Percentiles rank a stretch among this genome's conserved stretches.
These are phyloP conservation scores for Anastrepha obliqua DNA, from an alignment of 1,140 invertebrate species.

Conservation along the genomic window DNA sequence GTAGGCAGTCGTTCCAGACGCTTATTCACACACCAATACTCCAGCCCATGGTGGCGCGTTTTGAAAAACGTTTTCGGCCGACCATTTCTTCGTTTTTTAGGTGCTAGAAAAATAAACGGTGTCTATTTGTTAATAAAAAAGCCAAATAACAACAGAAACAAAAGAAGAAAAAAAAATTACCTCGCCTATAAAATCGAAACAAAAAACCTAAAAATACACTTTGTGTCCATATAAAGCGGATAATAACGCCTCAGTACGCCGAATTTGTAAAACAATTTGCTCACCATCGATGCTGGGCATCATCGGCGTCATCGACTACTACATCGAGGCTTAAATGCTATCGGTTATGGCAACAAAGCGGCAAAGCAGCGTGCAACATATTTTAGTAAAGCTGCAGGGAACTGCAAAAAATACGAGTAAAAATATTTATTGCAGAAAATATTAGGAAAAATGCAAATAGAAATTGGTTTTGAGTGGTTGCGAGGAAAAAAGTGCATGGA, in stretches of 20 bases:
- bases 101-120: slow-evolving; percentile 11
- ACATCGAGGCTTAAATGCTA: not conserved
- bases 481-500: not conserved
- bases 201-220: not conserved
- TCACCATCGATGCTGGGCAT: not conserved
- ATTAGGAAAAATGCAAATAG: slow-evolving; percentile 35
- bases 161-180: slow-evolving; percentile 15
- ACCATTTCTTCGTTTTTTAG: not conserved
- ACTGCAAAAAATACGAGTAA: not conserved
- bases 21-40: not conserved
- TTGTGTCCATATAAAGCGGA: slow-evolving; percentile 40
- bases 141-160: too few relatives aligned
- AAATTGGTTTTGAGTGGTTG: slow-evolving; percentile 29
- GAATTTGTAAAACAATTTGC: slow-evolving; percentile 51
- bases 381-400: not conserved
- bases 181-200: not conserved
- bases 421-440: slow-evolving; percentile 41
- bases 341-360: not conserved
- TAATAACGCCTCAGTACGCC: slow-evolving; percentile 45
- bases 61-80: not conserved
- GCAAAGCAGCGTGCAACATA: not conserved
- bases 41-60: not conserved
- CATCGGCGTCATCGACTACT: not conserved
- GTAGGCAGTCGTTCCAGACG: not conserved
- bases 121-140: not conserved